phyloP scores from a whole-genome alignment of 2,113 vertebrate genomes.

The Excalfactoria chinensis region DNA sequence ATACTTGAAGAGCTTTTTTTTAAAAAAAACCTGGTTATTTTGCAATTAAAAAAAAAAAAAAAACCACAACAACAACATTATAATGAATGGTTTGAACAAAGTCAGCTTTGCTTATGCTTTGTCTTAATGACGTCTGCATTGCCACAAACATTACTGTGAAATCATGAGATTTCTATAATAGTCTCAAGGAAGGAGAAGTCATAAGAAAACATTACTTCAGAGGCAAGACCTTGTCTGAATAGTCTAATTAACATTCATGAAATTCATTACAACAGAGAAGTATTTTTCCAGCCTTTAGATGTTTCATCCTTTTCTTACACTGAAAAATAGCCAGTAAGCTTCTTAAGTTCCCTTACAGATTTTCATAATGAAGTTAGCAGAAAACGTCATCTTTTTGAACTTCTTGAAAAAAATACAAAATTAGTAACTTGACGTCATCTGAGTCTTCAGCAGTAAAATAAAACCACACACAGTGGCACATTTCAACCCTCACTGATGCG shows the following conservation, averaged over 20 bases:
- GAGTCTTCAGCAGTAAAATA: neutral
- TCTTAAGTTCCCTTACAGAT: neutral
- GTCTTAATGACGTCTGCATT: conserved; percentile 1
- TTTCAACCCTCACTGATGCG: neutral
- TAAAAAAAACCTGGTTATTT: neutral
- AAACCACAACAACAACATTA: too few relatives aligned
- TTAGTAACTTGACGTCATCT: neutral
- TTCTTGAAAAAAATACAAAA: neutral
- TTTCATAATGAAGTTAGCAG: neutral
- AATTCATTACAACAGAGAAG: conserved; percentile 5
- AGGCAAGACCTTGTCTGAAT: conserved; percentile 8
- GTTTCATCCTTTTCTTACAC: neutral
- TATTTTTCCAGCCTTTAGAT: neutral
- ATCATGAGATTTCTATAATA: conserved; percentile 26
- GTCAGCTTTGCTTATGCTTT: conserved; percentile 10
- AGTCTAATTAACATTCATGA: conserved; percentile 32
- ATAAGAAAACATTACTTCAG: conserved; percentile 43
- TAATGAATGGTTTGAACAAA: neutral
- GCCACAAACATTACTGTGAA: conserved; percentile 8
- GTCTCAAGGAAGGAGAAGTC: conserved; percentile 36
- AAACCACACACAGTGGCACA: neutral
- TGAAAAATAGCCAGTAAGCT: neutral
- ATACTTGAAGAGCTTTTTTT: neutral
- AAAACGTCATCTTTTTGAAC: neutral
- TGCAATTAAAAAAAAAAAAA: neutral